These are phyloP conservation scores for Coecobrya sp. DNA, from an alignment of 2,888 invertebrate species.

Conservation along the genomic window DNA sequence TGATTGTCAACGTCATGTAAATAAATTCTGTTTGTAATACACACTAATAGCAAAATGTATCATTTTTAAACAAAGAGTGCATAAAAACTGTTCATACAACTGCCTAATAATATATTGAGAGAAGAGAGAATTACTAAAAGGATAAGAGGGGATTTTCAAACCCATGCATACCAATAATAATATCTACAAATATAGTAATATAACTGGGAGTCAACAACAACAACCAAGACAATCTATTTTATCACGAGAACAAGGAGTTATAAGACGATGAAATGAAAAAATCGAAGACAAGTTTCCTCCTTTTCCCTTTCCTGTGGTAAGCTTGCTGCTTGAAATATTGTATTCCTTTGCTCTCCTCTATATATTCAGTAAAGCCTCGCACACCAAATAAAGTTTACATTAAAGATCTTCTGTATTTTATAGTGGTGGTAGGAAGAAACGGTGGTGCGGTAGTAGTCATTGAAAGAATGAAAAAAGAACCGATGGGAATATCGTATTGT, in stretches of 20 bases:
- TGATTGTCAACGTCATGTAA: neutral
- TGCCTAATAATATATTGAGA: neutral
- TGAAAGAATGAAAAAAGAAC: constrained; percentile 49
- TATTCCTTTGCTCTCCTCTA: neutral
- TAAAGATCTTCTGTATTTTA: constrained; percentile 30
- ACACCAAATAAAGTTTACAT: constrained; percentile 6
- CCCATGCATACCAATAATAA: neutral
- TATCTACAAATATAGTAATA: constrained; percentile 1
- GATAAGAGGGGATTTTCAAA: neutral
- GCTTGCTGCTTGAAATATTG: neutral
- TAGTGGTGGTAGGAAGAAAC: neutral
- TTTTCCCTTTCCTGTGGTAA: neutral
- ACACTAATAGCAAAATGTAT: neutral
- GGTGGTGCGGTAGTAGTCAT: constrained; percentile 4
- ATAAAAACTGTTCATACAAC: neutral
- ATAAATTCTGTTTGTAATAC: neutral
- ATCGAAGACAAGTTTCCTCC: constrained; percentile 49
- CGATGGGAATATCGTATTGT: constrained; percentile 49
- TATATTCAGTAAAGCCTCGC: neutral
- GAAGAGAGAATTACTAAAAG: neutral
- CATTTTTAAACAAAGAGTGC: neutral
- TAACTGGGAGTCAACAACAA: neutral
- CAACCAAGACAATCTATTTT: constrained; percentile 13
- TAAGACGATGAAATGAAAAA: constrained; percentile 26
- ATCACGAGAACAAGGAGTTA: neutral